A percentile compares a stretch with the other conserved stretches of the same genome.
phyloP scores from a whole-genome alignment of 2,888 invertebrate species.

The Leptinotarsa tumamoca region DNA sequence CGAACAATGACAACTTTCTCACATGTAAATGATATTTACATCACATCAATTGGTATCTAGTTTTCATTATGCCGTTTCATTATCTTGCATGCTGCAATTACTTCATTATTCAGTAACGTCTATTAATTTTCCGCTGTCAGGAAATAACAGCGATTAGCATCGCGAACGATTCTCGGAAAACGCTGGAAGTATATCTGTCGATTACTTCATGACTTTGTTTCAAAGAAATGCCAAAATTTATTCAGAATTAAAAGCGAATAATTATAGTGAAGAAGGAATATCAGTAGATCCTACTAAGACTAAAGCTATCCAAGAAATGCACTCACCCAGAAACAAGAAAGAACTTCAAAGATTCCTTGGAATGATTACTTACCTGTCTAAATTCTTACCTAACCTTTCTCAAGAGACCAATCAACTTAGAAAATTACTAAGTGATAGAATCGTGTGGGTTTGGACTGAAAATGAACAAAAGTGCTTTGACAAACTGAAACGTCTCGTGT shows the following conservation, averaged over 20 bases:
- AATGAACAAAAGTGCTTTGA: too few species aligned
- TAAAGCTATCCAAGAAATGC: too few species aligned
- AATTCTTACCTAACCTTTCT: too few species aligned
- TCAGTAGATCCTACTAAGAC: too few species aligned
- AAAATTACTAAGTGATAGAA: too few species aligned
- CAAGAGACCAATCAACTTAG: too few species aligned
- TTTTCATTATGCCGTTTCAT: not conserved
- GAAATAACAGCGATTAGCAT: constrained; percentile 15
- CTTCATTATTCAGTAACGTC: constrained; percentile 8
- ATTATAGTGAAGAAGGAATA: not conserved
- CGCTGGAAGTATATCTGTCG: not conserved
- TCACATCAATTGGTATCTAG: not conserved
- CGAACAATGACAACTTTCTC: not conserved
- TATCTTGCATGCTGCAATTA: constrained; percentile 7
- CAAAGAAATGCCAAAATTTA: constrained; percentile 5
- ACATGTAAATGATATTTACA: not conserved
- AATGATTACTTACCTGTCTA: too few species aligned
- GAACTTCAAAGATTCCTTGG: too few species aligned
- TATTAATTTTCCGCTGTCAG: constrained; percentile 9
- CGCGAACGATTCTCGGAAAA: not conserved
- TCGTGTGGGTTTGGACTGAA: too few species aligned
- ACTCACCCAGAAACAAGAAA: too few species aligned
- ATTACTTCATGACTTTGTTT: not conserved
- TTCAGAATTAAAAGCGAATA: not conserved
- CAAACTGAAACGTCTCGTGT: too few species aligned